Conservation (phyloP, 2,797 vertebrate genomes). For the Tenualosa ilisha region DNA sequence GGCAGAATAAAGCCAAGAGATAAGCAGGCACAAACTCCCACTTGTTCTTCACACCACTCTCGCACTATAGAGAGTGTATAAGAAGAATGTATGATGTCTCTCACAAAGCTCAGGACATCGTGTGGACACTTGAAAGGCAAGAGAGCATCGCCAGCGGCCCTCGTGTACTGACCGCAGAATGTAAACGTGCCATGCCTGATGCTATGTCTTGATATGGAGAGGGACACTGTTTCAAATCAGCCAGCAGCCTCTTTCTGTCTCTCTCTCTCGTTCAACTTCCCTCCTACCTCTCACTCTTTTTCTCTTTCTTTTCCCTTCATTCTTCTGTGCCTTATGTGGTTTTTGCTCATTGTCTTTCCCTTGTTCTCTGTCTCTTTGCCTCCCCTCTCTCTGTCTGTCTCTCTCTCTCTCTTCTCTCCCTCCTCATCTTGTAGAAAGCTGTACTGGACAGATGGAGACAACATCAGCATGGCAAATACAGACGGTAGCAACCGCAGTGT, state of each 20-base stretch:
- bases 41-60: neutral
- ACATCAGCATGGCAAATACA: constrained; percentile 93
- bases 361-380: neutral
- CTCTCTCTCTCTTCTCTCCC: neutral
- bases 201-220: constrained; percentile 42
- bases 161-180: neutral
- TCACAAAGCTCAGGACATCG: neutral
- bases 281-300: too few relatives aligned
- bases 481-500: constrained; percentile 85
- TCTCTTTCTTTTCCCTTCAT: too few relatives aligned
- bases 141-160: neutral
- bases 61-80: neutral
- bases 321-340: too few relatives aligned
- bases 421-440: constrained; percentile 78
- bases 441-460: constrained; percentile 96
- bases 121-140: neutral
- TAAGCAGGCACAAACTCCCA: neutral
- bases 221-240: constrained; percentile 44
- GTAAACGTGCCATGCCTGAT: constrained; percentile 40
- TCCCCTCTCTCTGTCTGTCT: constrained; percentile 30
- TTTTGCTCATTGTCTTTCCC: neutral
- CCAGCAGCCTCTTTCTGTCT: constrained; percentile 47
- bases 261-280: constrained; percentile 16
- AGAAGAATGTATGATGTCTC: neutral
- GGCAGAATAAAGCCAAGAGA: neutral